Percentiles rank a stretch among this genome's conserved stretches.
Evolutionary conservation across 2,113 vertebrate genomes (phyloP).

Genomic region (Setophaga coronata): DNA sequence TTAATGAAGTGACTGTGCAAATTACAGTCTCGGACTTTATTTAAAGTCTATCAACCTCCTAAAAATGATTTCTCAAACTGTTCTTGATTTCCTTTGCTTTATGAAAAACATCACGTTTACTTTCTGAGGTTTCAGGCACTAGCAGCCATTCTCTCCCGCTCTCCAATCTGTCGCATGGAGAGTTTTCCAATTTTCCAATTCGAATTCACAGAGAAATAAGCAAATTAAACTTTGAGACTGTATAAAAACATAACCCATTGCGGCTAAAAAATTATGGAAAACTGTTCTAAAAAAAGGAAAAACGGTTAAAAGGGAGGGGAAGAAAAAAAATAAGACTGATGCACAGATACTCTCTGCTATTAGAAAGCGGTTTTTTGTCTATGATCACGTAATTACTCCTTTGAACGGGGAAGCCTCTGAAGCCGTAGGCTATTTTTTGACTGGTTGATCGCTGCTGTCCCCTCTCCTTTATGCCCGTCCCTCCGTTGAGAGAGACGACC

Average conservation of each 20-base stretch:
- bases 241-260: background rate
- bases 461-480: background rate
- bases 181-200: background rate
- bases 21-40: constrained; percentile 44
- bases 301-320: background rate
- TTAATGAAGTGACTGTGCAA: constrained; percentile 62
- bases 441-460: background rate
- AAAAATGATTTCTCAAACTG: constrained; percentile 50
- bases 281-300: background rate
- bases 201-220: background rate
- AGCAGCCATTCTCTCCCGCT: background rate
- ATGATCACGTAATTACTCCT: background rate
- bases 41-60: constrained; percentile 46
- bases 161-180: background rate
- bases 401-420: background rate
- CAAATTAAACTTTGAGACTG: background rate
- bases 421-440: background rate
- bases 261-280: background rate
- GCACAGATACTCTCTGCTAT: background rate
- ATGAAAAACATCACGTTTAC: constrained; percentile 51
- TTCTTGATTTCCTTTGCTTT: constrained; percentile 61
- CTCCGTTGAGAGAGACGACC: background rate
- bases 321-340: background rate
- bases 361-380: background rate
- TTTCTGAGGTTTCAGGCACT: constrained; percentile 6